Base-by-base conservation (phyloP, 2,888 invertebrate genomes). In the Tenthredo livida region DNA sequence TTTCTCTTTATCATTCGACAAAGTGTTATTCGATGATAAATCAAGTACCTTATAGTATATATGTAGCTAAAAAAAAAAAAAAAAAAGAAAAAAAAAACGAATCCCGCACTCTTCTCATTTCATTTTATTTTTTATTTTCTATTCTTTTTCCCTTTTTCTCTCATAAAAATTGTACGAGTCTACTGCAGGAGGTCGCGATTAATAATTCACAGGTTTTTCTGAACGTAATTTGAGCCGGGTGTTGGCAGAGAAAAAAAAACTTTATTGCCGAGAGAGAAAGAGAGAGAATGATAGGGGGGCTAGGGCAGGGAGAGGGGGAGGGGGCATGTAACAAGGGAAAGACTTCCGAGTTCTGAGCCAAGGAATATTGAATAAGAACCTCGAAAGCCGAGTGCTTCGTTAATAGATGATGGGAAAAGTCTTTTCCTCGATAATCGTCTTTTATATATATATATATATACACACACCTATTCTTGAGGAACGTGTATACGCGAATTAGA, bases 141-240 rank as follows among this genome's bases (percentile, higher is more conserved):
- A n/a, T 17, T 67, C 10, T 67, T 29, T 67, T 29, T 67, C 25
- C 15, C 25, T 67, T 29, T 61, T 29, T 67, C 0, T 33, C 12
- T 33, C 5, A 17, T 73, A 25, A n/a, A 33, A 67, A 67, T 33
- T 67, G 67, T 67, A 33, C 33, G 33, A 73, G 25, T 43, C 72
- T 43, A 21, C 72, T 73, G 72, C 72, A 73, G 72, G 72, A 43
- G 72, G 21, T 43, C 72, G 40, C 72, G 72, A 73, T 73, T 73
- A 73, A 73, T 73, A 73, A 73, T 73, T 73, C 72, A 73, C 72
- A 25, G 40, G 21, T 43, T 73, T 73, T 73, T 73, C 72, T 73
- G 72, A 73, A 73, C 72, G 72, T 73, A 73, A 73, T 73, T 73
- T 73, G 72, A 73, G n/a, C 40, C 72, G 72, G 43, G 72, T 43